phyloP scores from a whole-genome alignment of 2,113 vertebrate genomes.

The Cephalophus harveyi region DNA sequence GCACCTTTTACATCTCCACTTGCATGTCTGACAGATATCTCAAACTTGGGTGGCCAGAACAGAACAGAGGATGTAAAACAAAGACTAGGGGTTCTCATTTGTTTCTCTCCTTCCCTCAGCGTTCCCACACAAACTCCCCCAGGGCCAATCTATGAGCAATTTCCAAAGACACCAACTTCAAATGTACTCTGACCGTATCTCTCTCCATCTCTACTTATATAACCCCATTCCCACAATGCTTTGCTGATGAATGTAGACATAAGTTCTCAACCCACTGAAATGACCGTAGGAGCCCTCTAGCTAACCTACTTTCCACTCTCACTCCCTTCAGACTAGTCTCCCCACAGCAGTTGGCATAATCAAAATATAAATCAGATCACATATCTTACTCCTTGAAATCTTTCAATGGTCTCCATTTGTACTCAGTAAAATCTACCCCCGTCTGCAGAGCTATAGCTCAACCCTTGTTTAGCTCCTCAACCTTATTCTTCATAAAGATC shows the following conservation, averaged over 20 bases:
- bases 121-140: fast-evolving
- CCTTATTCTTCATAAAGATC: background rate
- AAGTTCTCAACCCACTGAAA: background rate
- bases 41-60: background rate
- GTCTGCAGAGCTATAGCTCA: background rate
- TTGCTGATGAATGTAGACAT: background rate
- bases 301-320: background rate
- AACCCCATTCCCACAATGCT: background rate
- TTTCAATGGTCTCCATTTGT: background rate
- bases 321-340: background rate
- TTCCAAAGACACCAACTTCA: background rate
- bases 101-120: background rate
- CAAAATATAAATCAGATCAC: background rate
- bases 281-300: background rate
- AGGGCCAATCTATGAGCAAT: background rate
- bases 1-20: background rate
- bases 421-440: background rate
- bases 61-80: background rate
- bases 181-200: background rate
- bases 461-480: background rate
- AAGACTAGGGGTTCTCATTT: background rate
- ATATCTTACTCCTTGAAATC: background rate
- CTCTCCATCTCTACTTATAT: background rate
- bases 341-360: background rate
- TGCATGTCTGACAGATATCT: background rate